Conservation (phyloP, 2,797 vertebrate genomes). For the Propithecus perrieri region DNA sequence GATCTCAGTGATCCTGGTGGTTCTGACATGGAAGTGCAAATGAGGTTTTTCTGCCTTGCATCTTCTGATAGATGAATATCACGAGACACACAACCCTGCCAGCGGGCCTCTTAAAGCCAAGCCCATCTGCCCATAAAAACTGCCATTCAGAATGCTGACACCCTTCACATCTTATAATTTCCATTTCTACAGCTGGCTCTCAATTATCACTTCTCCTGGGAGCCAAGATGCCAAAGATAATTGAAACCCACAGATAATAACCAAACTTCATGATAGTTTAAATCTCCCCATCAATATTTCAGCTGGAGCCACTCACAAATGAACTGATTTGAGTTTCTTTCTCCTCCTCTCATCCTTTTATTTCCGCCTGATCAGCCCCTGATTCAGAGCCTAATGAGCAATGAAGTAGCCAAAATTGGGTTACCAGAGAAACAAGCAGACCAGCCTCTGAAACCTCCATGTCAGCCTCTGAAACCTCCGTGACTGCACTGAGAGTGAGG, state of each 20-base stretch:
- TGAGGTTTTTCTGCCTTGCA: background rate
- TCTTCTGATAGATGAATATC: constrained; percentile 12
- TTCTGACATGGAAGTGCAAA: background rate
- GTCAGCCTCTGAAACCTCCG: background rate
- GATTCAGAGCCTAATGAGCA: constrained; percentile 35
- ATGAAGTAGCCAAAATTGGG: background rate
- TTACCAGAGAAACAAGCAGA: constrained; percentile 1
- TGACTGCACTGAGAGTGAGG: background rate
- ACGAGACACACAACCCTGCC: constrained; percentile 2
- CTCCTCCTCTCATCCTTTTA: background rate
- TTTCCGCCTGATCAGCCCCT: background rate
- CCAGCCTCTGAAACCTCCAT: background rate
- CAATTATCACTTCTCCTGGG: constrained; percentile 26
- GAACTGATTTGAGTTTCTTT: background rate
- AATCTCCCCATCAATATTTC: background rate
- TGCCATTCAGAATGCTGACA: background rate
- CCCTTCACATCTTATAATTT: background rate
- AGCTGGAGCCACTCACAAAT: constrained; percentile 30
- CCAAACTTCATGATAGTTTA: constrained; percentile 23
- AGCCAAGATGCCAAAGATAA: constrained; percentile 7
- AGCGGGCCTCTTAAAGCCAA: constrained; percentile 50
- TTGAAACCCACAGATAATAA: constrained; percentile 44
- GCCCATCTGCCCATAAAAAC: constrained; percentile 40
- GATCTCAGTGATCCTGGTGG: background rate
- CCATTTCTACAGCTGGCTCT: constrained; percentile 47